Base-by-base conservation (phyloP, 2,888 invertebrate species). In the Bugulina stolonifera region DNA sequence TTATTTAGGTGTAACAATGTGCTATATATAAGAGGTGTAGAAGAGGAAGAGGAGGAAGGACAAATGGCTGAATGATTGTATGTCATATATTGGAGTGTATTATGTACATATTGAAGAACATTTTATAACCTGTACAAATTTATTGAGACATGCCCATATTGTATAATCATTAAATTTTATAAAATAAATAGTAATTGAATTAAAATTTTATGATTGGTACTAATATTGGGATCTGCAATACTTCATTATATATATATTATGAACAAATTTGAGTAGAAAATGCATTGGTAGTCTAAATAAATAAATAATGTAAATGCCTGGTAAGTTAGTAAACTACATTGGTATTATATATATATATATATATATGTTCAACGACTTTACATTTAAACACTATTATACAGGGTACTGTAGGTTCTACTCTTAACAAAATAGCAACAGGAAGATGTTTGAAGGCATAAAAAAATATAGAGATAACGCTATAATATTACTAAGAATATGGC, bases 21-120 rank as follows among this genome's bases (percentile, higher is more conserved):
- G 0, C 86, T 98, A 74, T 97, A 95, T 82, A 93, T 98, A 72
- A 87, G 94, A 85, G 95, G 95, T 0, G 91, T 93, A 0, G 96
- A 96, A 77, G 97, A 97, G 81, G 96, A 96, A 80, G 84, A 83
- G 72, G 95, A 95, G 79, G 96, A 95, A 84, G 94, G 94, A 5
- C 95, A 95, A 88, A 95, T 93, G 90, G 93, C 90, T 80, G 93
- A 93, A 85, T 93, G 88, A 79, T 72, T 29, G 25, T 10, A 43
- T 10, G 18, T 5, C 43, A 43, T 43, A 10, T 43, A 43, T 10
- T 10, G 18, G 43, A 43, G 10, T 43, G 43, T 43, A 18, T 43
- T 43, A 18, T 43, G 18, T 18, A 43, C 18, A 43, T 43, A 43
- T 43, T 43, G 10, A 43, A 43, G 18, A 5, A 43, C 43, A 10